Evolutionary conservation across 2,113 vertebrate species (phyloP).

Genomic region (Vombatus ursinus): DNA sequence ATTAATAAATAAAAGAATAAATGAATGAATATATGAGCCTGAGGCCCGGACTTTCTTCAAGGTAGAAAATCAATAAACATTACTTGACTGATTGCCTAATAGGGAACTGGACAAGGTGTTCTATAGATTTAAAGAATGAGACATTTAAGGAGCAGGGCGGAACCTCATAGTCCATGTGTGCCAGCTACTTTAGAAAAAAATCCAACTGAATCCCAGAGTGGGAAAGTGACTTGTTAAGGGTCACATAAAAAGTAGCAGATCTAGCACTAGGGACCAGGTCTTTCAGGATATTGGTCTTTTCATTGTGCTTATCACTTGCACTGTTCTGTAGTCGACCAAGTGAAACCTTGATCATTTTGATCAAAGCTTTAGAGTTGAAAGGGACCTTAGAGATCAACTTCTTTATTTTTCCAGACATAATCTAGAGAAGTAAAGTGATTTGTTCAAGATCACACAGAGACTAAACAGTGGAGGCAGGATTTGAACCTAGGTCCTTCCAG

Average conservation of each 20-base stretch:
- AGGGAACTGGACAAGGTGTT: neutral
- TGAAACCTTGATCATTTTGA: neutral
- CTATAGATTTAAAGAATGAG: neutral
- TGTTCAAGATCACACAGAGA: neutral
- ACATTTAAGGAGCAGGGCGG: neutral
- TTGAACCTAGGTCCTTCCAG: neutral
- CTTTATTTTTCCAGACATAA: neutral
- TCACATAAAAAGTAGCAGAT: neutral
- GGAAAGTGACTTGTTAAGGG: neutral
- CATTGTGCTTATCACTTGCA: neutral
- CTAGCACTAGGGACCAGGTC: neutral
- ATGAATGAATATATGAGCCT: constrained; percentile 68
- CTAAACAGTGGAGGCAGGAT: neutral
- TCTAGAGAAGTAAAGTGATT: neutral
- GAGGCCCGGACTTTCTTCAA: neutral
- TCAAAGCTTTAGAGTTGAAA: neutral
- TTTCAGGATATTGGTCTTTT: neutral
- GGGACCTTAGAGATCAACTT: neutral
- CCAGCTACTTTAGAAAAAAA: neutral
- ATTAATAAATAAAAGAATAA: constrained; percentile 77
- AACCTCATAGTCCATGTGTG: neutral
- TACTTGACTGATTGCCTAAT: constrained; percentile 65
- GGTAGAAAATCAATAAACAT: neutral
- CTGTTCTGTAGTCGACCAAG: neutral
- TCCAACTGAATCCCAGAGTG: neutral